These are phyloP conservation scores for Apamea monoglypha DNA, from an alignment of 2,888 invertebrate genomes.

Conservation along the genomic window DNA sequence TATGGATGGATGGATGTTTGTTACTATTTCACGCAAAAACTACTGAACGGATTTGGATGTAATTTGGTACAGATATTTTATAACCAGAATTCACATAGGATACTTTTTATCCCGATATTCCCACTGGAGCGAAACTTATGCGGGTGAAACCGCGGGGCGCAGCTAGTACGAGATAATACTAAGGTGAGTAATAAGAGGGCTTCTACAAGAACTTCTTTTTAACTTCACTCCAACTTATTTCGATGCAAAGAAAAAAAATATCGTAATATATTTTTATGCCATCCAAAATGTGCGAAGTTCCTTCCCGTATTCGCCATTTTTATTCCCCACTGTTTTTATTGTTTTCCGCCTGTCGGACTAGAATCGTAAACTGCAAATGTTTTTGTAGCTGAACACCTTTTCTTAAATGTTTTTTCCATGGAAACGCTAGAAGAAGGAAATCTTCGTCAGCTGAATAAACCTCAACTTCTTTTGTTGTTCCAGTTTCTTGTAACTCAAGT, in stretches of 20 bases:
- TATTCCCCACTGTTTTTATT: conserved; percentile 73
- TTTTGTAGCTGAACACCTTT: conserved; percentile 69
- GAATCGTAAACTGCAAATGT: conserved; percentile 75
- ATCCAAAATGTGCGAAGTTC: conserved; percentile 34
- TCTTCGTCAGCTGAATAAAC: conserved; percentile 59
- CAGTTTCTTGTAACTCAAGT: conserved; percentile 35
- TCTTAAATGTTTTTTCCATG: conserved; percentile 54
- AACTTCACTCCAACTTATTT: background rate
- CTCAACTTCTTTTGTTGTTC: conserved; percentile 43
- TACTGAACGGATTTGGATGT: too few relatives aligned
- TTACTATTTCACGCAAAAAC: too few relatives aligned
- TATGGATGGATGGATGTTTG: too few relatives aligned
- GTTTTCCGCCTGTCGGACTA: conserved; percentile 71
- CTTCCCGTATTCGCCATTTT: conserved; percentile 59
- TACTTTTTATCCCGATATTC: too few relatives aligned
- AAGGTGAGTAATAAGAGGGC: background rate
- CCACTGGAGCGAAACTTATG: too few relatives aligned
- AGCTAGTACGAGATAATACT: too few relatives aligned
- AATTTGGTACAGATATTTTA: too few relatives aligned
- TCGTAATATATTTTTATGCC: conserved; percentile 19
- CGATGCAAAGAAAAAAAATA: conserved; percentile 12
- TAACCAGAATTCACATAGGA: too few relatives aligned
- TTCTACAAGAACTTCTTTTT: background rate
- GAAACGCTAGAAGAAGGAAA: conserved; percentile 60
- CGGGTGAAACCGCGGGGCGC: too few relatives aligned